A percentile compares a stretch with the other conserved stretches of the same genome.
Evolutionary conservation across 2,797 vertebrate species (phyloP).

Genomic region (Microchirus variegatus): DNA sequence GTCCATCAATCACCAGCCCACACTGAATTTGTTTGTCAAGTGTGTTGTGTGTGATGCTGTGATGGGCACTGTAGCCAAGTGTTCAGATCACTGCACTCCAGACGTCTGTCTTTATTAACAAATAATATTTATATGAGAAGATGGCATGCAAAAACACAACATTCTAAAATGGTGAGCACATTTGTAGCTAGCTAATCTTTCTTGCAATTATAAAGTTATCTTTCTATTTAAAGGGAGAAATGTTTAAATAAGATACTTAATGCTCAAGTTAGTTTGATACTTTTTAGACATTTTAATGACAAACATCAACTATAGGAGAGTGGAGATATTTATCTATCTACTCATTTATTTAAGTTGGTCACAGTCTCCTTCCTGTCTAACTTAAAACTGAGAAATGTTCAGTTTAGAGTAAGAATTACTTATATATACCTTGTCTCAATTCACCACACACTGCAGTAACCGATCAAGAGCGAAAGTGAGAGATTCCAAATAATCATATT

Average conservation of each 20-base stretch:
- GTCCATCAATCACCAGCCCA: conserved; percentile 69
- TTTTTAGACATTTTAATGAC: conserved; percentile 6
- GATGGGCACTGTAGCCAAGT: conserved; percentile 76
- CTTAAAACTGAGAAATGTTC: too few relatives aligned
- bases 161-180: background rate
- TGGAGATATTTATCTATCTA: conserved; percentile 3
- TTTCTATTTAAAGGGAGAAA: too few relatives aligned
- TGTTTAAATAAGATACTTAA: background rate
- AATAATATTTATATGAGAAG: conserved; percentile 28
- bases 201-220: background rate
- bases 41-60: conserved; percentile 57
- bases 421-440: background rate
- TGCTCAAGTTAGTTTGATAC: background rate
- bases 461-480: background rate
- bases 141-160: conserved; percentile 52
- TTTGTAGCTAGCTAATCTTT: background rate
- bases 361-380: too few relatives aligned
- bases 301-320: conserved; percentile 7
- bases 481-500: background rate
- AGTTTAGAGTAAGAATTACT: too few relatives aligned
- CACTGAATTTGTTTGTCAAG: conserved; percentile 56
- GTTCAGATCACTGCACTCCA: conserved; percentile 76
- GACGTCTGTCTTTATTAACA: conserved; percentile 25
- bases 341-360: background rate
- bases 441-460: conserved; percentile 4